Base-by-base conservation (phyloP, 2,888 invertebrate species). In the Cynaeus angustus region DNA sequence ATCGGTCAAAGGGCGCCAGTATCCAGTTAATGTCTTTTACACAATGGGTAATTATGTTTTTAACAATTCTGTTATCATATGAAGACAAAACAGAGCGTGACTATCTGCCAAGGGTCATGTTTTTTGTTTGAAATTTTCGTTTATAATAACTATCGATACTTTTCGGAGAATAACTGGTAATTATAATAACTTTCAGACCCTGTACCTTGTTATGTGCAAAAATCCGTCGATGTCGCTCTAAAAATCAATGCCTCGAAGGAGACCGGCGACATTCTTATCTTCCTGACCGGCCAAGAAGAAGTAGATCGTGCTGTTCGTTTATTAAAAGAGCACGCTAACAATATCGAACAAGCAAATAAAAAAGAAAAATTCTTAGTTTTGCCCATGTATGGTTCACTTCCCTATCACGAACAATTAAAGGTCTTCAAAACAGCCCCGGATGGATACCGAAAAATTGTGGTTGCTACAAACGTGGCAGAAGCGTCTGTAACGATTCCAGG, bases 391-490 rank as follows among this genome's bases (percentile, higher is more conserved):
- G 98, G 97, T 1, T 93, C 95, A 30, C 86, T 99, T 66, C 93
- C 97, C 0, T 89, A 91, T 77, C 86, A 88, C 45, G 94, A 95
- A 71, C 94, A 95, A 83, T 83, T 95, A 67, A 92, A 92, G 80
- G 97, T 94, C 0, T 97, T 98, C 82, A 91, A 92, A 77, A 86
- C 86, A 7, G 88, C 91, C 0, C 87, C 89, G 5, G 90, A 91
- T 0, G 91, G 91, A 30, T 89, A 91, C 0, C 87, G 99, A 26
- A 99, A 98, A 86, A 91, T 98, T 14, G 91, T 99, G 0, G 87
- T 99, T 3, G 94, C 98, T 0, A 99, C 98, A 0, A 99, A 99
- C 82, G 94, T 99, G 59, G 98, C 99, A 0, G 99, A 99, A 85
- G 96, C 99, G 0, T 97, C 98, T 0, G 91, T 99, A 12, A 99